Base-by-base conservation (phyloP, 2,113 vertebrate genomes). In the Rhinopomastus cyanomelas region DNA sequence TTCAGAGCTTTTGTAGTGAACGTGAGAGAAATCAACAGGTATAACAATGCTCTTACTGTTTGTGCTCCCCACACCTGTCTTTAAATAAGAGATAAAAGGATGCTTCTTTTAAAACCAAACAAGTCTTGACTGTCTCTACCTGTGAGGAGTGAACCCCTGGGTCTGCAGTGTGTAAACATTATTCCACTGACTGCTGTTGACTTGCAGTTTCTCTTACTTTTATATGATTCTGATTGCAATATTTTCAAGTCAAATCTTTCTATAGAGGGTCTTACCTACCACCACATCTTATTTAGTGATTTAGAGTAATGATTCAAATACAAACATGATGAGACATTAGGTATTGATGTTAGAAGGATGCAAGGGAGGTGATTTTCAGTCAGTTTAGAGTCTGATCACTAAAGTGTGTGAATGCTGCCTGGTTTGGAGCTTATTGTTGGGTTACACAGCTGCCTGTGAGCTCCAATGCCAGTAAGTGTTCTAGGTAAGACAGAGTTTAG, bases 301-400 rank as follows among this genome's bases (percentile, higher is more conserved):
- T 85, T 89, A 71, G 48, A 80, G 55, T 76, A 52, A 48, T 46
- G 48, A 74, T 61, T 95, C 20, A 80, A 77, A 65, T 62, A 2
- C 7, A 84, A 93, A 56, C 55, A 27, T 83, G 85, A 53, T 72
- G 71, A 78, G 51, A 92, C 55, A 86, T 85, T 66, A 94, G 81
- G n/a, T 44, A 36, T 76, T 1, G 39, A 76, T 85, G 34, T 88
- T 88, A 83, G 72, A 81, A 91, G 60, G 77, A 77, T 0, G 5
- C 44, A 85, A 75, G 69, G 78, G 80, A 69, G 52, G 71, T 84
- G 51, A 48, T 88, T 91, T 92, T 87, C 34, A 56, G n/a, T 69
- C 62, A 49, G 81, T 92, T 87, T 76, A 68, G 77, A 84, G 53
- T 61, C 36, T 53, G 42, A 57, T 73, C 68, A 73, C 39, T 42